Evolutionary conservation across 2,797 vertebrate species (phyloP), one percentile per base, ranked within the genome.

Genomic region (Propithecus perrieri): DNA sequence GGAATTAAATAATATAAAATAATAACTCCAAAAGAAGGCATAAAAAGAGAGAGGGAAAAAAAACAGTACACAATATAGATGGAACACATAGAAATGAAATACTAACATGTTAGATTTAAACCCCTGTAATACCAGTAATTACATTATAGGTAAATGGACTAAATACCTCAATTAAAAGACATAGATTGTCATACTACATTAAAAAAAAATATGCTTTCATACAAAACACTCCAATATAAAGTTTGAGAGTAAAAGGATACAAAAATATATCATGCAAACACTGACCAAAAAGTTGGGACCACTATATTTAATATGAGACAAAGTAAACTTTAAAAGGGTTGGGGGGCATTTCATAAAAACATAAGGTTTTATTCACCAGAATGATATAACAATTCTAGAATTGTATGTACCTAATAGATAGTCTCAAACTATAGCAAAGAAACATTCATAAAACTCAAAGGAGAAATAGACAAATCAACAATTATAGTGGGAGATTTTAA

Each of bases 241-340:
- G 87, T 17, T 55, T 80, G 38, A 92, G 81, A 89, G 65, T 95
- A 75, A 89, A 94, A 96, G 38, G 15, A 86, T 38, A 80, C 2
- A 48, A 94, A 91, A 43, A 48, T 75, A 53, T 59, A 81, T 55
- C 35, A 94, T 24, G 5, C 6, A 61, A 94, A 89, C 12, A 35
- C 48, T 81, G 33, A 89, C 35, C 41, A 87, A 89, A 92, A 85
- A 50, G 2, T 26, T 84, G 8, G 15, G 17, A n/a, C 63, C 20
- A 38, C 20, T 65, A 65, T 41, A 50, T 81, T 74, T 65, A 57
- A 74, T 41, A 69, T 85, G n/a, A 85, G 22, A 69, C 50, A 92
- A 87, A 89, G 22, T 46, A 85, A 79, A 80, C 15, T 85, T 33
- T 85, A 65, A 78, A 63, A 92, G 38, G 33, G 14, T 26, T 65